Evolutionary conservation across 2,888 invertebrate genomes (phyloP), one percentile per base, ranked within the genome.

Genomic region (Dolichomitus sp.): DNA sequence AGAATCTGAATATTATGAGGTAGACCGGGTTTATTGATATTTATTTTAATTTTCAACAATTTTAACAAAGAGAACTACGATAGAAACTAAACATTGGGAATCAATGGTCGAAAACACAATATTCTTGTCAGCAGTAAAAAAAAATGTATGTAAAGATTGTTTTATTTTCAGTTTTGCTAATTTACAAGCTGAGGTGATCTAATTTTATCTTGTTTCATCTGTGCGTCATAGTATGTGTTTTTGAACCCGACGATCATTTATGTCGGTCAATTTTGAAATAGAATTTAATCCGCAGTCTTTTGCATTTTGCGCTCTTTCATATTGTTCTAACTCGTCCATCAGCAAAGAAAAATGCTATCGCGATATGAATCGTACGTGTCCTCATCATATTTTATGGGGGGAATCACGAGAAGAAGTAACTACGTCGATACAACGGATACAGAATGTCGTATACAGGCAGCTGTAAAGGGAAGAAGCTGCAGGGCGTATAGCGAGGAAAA

Each of bases 351-450:
- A 45, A 54, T 19, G 52, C 66, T 72, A 75, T 81, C 66, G 59
- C 63, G 59, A 80, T 80, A 80, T 83, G 80, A 65, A 73, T 74
- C 66, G 57, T 72, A 78, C 66, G 66, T 48, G 30, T 61, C 33
- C 70, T 66, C 74, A 52, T 84, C 50, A 48, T 23, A 81, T 84
- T 72, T 84, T 81, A 79, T 76, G 42, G 57, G 59, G 59, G 27
- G 72, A 42, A 40, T 59, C 63, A 74, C 72, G 9, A 59, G 48
- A 59, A 79, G 75, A 75, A 79, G 78, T 79, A 76, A 75, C 78
- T 78, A 74, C 76, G 73, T 84, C 76, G 75, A 81, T 79, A 76
- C 66, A 78, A 66, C 42, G 57, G 48, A 70, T 50, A 52, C 17
- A 11, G 69, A 11, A 27, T 48, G 48, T 52, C 52, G 54, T 54